Conservation (phyloP, 2,113 vertebrate species). For the Hypocryptadius cinnamomeus region DNA sequence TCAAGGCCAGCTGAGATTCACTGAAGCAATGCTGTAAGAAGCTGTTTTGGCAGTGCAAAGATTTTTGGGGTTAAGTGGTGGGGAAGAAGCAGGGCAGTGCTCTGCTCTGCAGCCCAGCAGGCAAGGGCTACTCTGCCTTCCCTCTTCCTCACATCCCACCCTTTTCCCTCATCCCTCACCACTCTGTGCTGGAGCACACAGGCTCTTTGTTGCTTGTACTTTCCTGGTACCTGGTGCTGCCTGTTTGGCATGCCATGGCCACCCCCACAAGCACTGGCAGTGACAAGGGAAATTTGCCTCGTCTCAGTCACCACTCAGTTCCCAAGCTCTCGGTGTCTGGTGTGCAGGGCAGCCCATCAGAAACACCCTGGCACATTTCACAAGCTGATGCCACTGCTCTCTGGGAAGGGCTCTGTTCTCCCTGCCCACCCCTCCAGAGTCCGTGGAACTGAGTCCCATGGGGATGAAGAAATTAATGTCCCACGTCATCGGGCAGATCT, state of each 20-base stretch:
- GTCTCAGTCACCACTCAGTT: background rate
- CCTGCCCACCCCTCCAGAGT: background rate
- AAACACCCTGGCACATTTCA: background rate
- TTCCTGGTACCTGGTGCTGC: background rate
- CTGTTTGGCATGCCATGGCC: background rate
- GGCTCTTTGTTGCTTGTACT: background rate
- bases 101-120: background rate
- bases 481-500: accelerated
- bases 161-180: background rate
- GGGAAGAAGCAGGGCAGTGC: background rate
- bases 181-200: background rate
- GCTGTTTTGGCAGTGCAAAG: background rate
- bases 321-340: accelerated
- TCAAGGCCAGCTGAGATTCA: background rate
- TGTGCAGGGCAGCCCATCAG: background rate
- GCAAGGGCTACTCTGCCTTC: background rate
- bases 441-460: accelerated
- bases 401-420: background rate
- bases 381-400: accelerated
- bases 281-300: background rate
- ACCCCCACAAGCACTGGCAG: background rate
- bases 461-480: background rate
- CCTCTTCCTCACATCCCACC: background rate
- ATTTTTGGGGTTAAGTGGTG: background rate
- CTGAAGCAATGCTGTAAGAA: background rate